These are phyloP conservation scores for Sinelater perroti DNA, from an alignment of 2,888 invertebrate genomes.

Conservation along the genomic window DNA sequence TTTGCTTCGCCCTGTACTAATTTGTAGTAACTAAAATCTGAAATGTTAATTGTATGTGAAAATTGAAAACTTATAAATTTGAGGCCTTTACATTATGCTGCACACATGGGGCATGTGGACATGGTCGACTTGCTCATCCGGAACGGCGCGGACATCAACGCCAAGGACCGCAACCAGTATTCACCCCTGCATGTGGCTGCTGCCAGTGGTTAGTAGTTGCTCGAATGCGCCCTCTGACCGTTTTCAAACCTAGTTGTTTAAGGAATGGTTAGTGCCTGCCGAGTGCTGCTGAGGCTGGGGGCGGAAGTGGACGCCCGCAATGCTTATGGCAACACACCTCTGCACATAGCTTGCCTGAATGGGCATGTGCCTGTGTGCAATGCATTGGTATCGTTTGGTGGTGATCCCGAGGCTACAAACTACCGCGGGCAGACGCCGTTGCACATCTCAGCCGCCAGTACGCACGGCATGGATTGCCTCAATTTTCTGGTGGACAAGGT, in stretches of 20 bases:
- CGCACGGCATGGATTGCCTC: slow-evolving; percentile 69
- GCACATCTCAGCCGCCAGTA: slow-evolving; percentile 69
- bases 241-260: too few species aligned
- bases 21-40: too few species aligned
- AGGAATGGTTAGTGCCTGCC: slow-evolving; percentile 50
- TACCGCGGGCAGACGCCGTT: slow-evolving; percentile 68
- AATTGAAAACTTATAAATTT: too few species aligned
- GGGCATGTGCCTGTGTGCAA: slow-evolving; percentile 66
- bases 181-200: slow-evolving; percentile 71
- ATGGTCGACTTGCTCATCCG: slow-evolving; percentile 60
- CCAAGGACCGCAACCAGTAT: slow-evolving; percentile 62
- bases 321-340: slow-evolving; percentile 67
- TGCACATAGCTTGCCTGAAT: slow-evolving; percentile 70
- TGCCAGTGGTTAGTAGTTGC: slow-evolving; percentile 65
- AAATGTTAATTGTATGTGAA: too few species aligned
- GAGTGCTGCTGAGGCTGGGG: slow-evolving; percentile 63
- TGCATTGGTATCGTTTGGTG: slow-evolving; percentile 63
- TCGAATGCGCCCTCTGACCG: too few species aligned
- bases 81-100: slow-evolving; percentile 70
- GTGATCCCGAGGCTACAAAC: slow-evolving; percentile 65
- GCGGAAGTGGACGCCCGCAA: slow-evolving; percentile 68
- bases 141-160: slow-evolving; percentile 62
- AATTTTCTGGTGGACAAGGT: slow-evolving; percentile 65
- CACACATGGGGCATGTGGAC: slow-evolving; percentile 66
- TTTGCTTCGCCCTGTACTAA: too few species aligned